Evolutionary conservation across 1,140 invertebrate genomes (phyloP), one percentile per base, ranked within the genome.

Genomic region (Fopius arisanus): DNA sequence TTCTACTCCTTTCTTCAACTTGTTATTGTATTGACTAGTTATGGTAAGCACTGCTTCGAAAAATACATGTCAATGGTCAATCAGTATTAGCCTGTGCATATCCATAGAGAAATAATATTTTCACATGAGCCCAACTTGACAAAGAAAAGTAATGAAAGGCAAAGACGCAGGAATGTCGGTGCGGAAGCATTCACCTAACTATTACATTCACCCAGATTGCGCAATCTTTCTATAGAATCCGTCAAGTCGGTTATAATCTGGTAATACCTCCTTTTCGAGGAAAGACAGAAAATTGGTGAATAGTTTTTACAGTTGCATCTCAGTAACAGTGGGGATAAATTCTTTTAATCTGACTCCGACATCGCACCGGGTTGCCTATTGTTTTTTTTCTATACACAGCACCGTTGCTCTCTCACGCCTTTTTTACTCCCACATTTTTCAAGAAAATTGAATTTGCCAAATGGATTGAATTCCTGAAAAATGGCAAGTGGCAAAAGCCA

Each of bases 141-240:
- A 26, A 23, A 59, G 26, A 6, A 59, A 59, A 59, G 26, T n/a
- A 59, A 59, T 59, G 19, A 59, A 59, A 59, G 23, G 21, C 19
- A 59, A 21, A 26, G 54, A 28, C 21, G 23, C 9, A 28, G 41
- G 23, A 28, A 69, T 69, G 41, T 43, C 43, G 67, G 67, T 69
- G 23, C 40, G 26, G 40, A 51, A 69, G 43, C 69, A 62, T 71
- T 71, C 54, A 59, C 69, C 29, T n/a, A 19, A n/a, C 69, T 21
- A 71, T 71, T 71, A 71, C 69, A 51, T 48, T 71, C 69, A 48
- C 69, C 54, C 33, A 40, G 31, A 71, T 71, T 71, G 54, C 69
- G 69, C 41, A 71, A 71, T 59, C 33, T 14, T 23, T 14, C 19
- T 59, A 59, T 59, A 14, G 54, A 59, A 51, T 26, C 19, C 14